Evolutionary conservation across 1,140 invertebrate genomes (phyloP), one percentile per base, ranked within the genome.

Genomic region (Gryon sp.): DNA sequence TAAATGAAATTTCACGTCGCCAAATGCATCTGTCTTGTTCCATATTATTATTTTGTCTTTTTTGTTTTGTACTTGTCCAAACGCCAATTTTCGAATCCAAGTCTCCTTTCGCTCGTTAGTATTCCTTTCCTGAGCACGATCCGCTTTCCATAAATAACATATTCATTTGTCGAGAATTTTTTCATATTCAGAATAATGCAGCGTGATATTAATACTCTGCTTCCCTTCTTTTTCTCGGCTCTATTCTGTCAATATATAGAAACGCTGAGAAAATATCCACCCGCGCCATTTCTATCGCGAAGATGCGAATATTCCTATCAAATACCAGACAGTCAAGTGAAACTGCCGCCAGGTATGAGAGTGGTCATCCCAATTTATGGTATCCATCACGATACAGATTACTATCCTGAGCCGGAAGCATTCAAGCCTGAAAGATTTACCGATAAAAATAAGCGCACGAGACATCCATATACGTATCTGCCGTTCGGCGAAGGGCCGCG

Each of bases 401-500:
- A 90, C 74, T 95, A 91, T 85, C 90, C 92, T 0, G 89, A 94
- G 52, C 94, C 94, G 2, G 88, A 92, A 4, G 80, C 41, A 15
- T 95, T 92, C 73, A 84, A 90, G 72, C 94, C 94, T 0, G 92
- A 94, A 76, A 88, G 93, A 66, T 93, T 93, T 69, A 87, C 83
- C 19, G 81, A 90, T 0, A 86, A 90, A 36, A 85, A 89, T 50
- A 82, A 84, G 40, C 70, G 80, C 16, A 70, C 70, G 6, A 84
- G 91, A 15, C 90, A 85, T 69, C 89, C 83, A 40, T 91, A 89
- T 74, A 88, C 91, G 0, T 95, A 92, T 82, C 82, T 95, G 22
- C 94, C 95, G 0, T 97, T 97, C 77, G 94, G 94, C 0, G 91
- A 93, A 40, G 95, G 95, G 6, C 92, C 93, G 0, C 90, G 93